Evolutionary conservation across 2,113 vertebrate genomes (phyloP).

Genomic region (Choloepus hoffmanni): DNA sequence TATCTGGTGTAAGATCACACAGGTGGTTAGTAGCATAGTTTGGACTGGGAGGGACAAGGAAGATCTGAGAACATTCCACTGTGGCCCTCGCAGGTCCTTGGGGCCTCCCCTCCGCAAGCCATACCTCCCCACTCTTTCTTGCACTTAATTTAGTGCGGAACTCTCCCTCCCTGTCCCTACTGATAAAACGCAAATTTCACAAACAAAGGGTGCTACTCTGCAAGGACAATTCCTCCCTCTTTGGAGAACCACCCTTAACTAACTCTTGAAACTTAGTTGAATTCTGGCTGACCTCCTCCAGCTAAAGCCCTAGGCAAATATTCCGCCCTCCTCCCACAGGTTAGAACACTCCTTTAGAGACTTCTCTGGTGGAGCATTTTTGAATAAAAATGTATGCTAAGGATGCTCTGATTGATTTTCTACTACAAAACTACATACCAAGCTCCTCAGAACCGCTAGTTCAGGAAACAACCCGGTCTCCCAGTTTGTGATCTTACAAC

Average conservation of each 20-base stretch:
- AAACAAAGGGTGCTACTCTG: background rate
- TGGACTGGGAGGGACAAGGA: background rate
- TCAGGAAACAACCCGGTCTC: background rate
- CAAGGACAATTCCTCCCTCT: background rate
- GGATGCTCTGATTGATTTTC: accelerated
- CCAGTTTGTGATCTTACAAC: background rate
- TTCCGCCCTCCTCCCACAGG: background rate
- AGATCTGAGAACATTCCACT: background rate
- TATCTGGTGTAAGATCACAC: background rate
- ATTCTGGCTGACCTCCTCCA: background rate
- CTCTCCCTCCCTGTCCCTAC: background rate
- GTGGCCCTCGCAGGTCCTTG: background rate
- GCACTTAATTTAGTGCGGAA: background rate
- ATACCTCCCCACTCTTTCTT: background rate
- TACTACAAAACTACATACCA: background rate
- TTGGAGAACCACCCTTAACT: background rate
- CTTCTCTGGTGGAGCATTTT: background rate
- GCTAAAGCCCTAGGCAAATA: background rate
- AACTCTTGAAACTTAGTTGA: background rate
- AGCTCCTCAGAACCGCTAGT: background rate
- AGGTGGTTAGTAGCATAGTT: too few species aligned
- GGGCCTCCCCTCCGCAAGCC: background rate
- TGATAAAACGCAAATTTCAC: background rate
- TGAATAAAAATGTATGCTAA: background rate
- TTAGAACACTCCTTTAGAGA: background rate